These are phyloP conservation scores for Pelecanoides urinatrix DNA, from an alignment of 2,113 vertebrate species.

Conservation along the genomic window DNA sequence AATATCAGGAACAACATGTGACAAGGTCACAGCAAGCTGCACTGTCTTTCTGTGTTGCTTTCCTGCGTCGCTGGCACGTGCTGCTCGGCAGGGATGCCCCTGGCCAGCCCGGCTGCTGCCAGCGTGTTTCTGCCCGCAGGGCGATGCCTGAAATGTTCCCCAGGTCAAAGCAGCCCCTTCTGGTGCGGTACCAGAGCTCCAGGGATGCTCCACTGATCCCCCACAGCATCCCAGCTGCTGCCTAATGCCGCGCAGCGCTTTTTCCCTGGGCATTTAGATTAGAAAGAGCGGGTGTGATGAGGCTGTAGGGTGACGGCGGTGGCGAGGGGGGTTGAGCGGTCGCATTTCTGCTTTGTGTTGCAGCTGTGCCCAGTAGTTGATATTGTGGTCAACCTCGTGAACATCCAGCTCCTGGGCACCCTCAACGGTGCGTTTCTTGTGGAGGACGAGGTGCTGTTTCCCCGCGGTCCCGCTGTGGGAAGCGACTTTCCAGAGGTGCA, in stretches of 20 bases:
- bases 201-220: not conserved
- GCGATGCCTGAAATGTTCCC: rapidly evolving
- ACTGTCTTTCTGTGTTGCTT: rapidly evolving
- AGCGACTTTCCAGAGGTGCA: not conserved
- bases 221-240: not conserved
- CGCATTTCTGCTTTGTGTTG: not conserved
- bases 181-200: not conserved
- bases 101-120: not conserved
- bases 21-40: not conserved
- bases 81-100: not conserved
- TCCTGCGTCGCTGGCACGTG: rapidly evolving
- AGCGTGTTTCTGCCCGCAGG: rapidly evolving
- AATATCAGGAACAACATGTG: not conserved
- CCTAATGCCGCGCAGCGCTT: rapidly evolving
- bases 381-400: not conserved
- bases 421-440: not conserved
- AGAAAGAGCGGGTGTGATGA: not conserved
- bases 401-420: slow-evolving; percentile 9
- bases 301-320: not conserved
- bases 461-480: too few relatives aligned
- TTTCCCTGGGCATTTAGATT: not conserved
- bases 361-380: not conserved
- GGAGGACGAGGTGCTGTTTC: not conserved
- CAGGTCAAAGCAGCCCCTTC: not conserved
- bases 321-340: rapidly evolving